These are phyloP conservation scores for Corythaixoides concolor DNA, from an alignment of 2,113 vertebrate species.

Conservation along the genomic window DNA sequence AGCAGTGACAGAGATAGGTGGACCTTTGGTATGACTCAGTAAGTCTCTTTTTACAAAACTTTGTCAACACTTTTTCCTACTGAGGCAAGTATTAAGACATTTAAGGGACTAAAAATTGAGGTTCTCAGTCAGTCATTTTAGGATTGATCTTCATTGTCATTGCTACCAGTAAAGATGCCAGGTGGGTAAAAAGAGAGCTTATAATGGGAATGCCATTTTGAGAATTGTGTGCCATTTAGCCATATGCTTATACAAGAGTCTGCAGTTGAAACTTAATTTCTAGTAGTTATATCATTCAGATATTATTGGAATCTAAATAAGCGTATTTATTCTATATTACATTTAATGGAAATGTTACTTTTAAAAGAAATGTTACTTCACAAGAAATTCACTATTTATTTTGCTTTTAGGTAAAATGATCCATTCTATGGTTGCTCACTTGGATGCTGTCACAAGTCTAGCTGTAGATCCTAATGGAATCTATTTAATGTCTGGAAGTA, in stretches of 20 bases:
- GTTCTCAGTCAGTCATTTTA: not conserved
- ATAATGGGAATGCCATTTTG: not conserved
- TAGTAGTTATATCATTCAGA: not conserved
- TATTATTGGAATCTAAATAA: not conserved
- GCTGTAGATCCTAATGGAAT: conserved; percentile 99
- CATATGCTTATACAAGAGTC: not conserved
- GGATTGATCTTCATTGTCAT: not conserved
- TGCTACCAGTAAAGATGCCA: not conserved
- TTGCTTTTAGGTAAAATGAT: conserved; percentile 90
- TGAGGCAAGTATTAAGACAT: not conserved
- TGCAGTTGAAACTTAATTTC: not conserved
- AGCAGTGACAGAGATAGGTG: not conserved
- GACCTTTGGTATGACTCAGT: not conserved
- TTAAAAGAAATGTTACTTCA: not conserved
- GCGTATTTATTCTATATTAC: not conserved
- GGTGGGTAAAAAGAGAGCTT: not conserved
- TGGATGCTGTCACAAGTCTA: conserved; percentile 97
- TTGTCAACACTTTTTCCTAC: not conserved
- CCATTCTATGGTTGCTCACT: conserved; percentile 98
- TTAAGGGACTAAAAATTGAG: not conserved
- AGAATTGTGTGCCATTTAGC: not conserved
- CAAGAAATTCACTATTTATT: conserved; percentile 14
- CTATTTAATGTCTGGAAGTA: conserved; percentile 99
- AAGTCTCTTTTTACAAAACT: not conserved
- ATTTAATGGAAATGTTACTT: not conserved